Evolutionary conservation across 1,140 invertebrate genomes (phyloP), one percentile per base, ranked within the genome.

Genomic region (Micrasema minimum): DNA sequence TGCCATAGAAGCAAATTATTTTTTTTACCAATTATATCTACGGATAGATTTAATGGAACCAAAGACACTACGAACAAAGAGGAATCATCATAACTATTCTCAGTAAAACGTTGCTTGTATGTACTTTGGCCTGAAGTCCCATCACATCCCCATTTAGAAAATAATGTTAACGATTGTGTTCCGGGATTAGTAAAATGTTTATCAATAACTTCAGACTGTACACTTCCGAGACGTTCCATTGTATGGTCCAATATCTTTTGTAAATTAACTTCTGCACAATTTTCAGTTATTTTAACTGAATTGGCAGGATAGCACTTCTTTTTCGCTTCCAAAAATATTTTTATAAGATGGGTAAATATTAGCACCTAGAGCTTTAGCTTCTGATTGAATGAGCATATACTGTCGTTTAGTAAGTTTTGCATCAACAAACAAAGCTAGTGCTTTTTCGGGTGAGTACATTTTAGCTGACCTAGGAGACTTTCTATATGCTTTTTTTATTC

Each of bases 231-330:
- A 7, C 7, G n/a, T 7, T 50, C 14, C 18, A 50, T 50, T 50
- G 18, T 50, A 5, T 50, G n/a, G 46, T 50, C n/a, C 18, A 50
- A 50, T 50, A 22, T 50, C n/a, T 50, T 50, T 50, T 50, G 46
- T 50, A 50, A 22, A 50, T 50, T 20, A 10, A 18, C 46, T 18
- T 22, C 46, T 50, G n/a, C 46, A 50, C n/a, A 50, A 18, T 20
- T 22, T 50, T 45, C 41, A 45, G 41, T 45, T 45, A 45, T 45
- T 45, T 45, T 45, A 45, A 45, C 41, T n/a, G n/a, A n/a, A n/a
- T n/a, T n/a, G n/a, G n/a, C n/a, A 1, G 46, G n/a, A 50, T 22
- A 50, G 9, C 46, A 18, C 46, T 50, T 50, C 2, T 50, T 50
- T 50, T 22, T 18, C 11, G 18, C 18, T 50, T 4, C 46, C n/a